phyloP scores from a whole-genome alignment of 2,888 invertebrate genomes.

The Horisme vitalbata region DNA sequence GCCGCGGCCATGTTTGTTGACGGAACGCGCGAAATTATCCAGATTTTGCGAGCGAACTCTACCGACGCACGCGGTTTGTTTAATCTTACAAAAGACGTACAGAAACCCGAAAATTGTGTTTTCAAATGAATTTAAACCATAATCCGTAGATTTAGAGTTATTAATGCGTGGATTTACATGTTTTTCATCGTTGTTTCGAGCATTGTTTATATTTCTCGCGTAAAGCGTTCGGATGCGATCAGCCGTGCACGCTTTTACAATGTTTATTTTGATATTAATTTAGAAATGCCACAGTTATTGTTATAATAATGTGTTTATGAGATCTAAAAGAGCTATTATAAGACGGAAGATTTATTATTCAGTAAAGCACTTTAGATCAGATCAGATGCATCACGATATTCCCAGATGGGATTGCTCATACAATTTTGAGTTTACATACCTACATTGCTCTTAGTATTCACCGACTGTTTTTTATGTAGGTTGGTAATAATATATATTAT shows the following conservation, averaged over 20 bases:
- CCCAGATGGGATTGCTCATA: constrained; percentile 22
- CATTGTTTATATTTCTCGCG: constrained; percentile 45
- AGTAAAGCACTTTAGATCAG: constrained; percentile 29
- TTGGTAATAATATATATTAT: too few species aligned
- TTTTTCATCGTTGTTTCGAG: constrained; percentile 21
- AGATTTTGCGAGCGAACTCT: constrained; percentile 65
- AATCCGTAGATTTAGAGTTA: constrained; percentile 42
- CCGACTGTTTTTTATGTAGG: too few species aligned
- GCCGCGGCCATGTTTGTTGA: constrained; percentile 63
- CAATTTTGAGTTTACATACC: not conserved
- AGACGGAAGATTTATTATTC: constrained; percentile 32
- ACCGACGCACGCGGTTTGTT: constrained; percentile 50
- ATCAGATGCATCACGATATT: constrained; percentile 16
- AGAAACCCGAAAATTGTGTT: constrained; percentile 43
- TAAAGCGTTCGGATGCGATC: constrained; percentile 42
- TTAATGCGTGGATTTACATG: constrained; percentile 17
- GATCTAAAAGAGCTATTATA: constrained; percentile 37
- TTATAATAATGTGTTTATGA: constrained; percentile 49
- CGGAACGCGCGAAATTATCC: constrained; percentile 72
- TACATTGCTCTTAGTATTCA: not conserved
- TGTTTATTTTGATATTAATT: constrained; percentile 57
- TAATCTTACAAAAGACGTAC: constrained; percentile 50
- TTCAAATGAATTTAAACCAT: constrained; percentile 49
- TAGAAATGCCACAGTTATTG: constrained; percentile 49
- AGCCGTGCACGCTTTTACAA: constrained; percentile 38